Conservation (phyloP, 2,113 vertebrate genomes). For the Larimichthys polyactis region DNA sequence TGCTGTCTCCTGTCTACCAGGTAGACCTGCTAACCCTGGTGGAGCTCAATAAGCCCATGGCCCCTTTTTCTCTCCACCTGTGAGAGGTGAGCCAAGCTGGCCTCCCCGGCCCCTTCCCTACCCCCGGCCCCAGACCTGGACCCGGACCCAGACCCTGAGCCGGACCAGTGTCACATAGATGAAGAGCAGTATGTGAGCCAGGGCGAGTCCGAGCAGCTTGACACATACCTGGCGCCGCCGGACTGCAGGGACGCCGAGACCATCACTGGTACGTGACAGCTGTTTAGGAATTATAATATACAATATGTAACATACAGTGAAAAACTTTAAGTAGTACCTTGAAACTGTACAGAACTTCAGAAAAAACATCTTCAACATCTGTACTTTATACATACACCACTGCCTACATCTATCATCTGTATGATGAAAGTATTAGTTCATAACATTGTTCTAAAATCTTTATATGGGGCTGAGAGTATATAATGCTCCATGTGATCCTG, state of each 20-base stretch:
- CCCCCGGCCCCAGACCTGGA: slow-evolving; percentile 67
- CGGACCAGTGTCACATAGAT: slow-evolving; percentile 23
- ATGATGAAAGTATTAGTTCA: background rate
- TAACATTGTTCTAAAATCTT: background rate
- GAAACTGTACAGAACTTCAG: background rate
- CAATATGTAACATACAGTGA: background rate
- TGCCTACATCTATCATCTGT: background rate
- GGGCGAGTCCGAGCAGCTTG: slow-evolving; percentile 57
- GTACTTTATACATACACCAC: background rate
- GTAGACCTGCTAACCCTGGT: slow-evolving; percentile 19
- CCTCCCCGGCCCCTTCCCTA: slow-evolving; percentile 74
- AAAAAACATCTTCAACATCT: no score
- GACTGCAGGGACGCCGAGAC: slow-evolving; percentile 84
- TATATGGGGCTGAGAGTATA: background rate
- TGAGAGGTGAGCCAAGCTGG: slow-evolving; percentile 84
- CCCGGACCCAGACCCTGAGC: slow-evolving; percentile 64
- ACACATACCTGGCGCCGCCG: slow-evolving; percentile 35
- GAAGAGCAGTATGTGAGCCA: slow-evolving; percentile 85
- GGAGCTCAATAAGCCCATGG: slow-evolving; percentile 74
- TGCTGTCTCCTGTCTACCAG: background rate
- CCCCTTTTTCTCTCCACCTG: slow-evolving; percentile 57
- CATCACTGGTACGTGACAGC: slow-evolving; percentile 78
- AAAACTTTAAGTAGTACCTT: background rate
- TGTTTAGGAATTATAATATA: background rate
- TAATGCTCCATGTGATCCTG: background rate